Evolutionary conservation across 2,113 vertebrate genomes (phyloP), one percentile per base, ranked within the genome.

Genomic region (Ptyas mucosa): DNA sequence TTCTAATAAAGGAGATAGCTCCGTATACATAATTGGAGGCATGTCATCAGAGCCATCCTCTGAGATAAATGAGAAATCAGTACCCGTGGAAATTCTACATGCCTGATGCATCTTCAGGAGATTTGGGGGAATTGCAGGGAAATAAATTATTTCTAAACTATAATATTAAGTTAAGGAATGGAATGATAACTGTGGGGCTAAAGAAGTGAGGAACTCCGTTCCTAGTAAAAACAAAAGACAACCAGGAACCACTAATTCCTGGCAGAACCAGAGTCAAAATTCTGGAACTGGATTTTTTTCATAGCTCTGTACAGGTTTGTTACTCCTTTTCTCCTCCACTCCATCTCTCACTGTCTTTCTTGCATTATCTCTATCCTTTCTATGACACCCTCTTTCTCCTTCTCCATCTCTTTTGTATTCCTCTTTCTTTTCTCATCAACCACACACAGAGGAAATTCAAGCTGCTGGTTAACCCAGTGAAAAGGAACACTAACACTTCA

Each of bases 381-480:
- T 12, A 43, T 49, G 24, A 26, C 46, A 26, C 24, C 8, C 39
- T 61, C 12, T 61, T 58, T 61, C 6, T 64, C 34, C 39, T 26
- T 26, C 10, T 46, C 39, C 12, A 29, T 20, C 12, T 61, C 21
- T 15, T 89, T 34, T 55, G 87, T n/a, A 1, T 52, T 86, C 46
- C 49, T 29, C 23, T 87, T 53, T 51, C 29, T 26, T 87, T 57
- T 54, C 52, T 61, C 57, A 61, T 61, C 43, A 49, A 29, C 95
- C n/a, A 18, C 3, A 9, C 53, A 57, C 88, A 94, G 57, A 91
- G 94, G 88, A 91, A 96, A 96, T 88, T 87, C 92, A 89, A 88
- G 23, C 87, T n/a, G 29, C 29, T 52, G 29, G 34, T 11, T 55
- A 55, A n/a, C 87, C 21, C 49, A 53, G 10, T 90, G 29, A n/a